Conservation (phyloP, 2,888 invertebrate species). For the Cyaniris semiargus region DNA sequence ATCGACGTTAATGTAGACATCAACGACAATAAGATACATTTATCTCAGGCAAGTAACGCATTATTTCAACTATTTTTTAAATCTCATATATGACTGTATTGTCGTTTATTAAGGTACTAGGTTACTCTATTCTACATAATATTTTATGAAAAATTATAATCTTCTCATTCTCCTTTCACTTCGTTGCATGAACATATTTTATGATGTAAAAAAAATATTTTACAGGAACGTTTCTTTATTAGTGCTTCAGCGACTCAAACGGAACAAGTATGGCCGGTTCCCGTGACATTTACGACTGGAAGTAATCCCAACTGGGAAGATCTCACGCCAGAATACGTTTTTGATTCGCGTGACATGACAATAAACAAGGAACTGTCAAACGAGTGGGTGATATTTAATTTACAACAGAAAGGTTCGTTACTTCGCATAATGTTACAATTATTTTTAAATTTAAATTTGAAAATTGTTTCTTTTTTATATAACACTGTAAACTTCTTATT, state of each 20-base stretch:
- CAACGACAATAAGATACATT: slow-evolving; percentile 51
- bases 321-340: slow-evolving; percentile 50
- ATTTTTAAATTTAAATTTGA: too few species aligned
- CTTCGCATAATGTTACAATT: neutral
- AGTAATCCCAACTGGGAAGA: slow-evolving; percentile 65
- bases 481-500: too few species aligned
- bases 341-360: slow-evolving; percentile 48
- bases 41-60: slow-evolving; percentile 57
- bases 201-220: slow-evolving; percentile 9
- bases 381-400: slow-evolving; percentile 83
- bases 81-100: too few species aligned
- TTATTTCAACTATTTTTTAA: neutral
- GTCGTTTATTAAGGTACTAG: too few species aligned
- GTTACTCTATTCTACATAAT: too few species aligned
- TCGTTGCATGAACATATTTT: neutral
- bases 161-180: neutral
- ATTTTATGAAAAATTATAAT: neutral
- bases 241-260: slow-evolving; percentile 51
- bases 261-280: slow-evolving; percentile 65
- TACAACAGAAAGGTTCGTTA: slow-evolving; percentile 78
- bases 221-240: slow-evolving; percentile 67
- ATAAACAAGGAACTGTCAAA: slow-evolving; percentile 52
- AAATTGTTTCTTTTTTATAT: too few species aligned
- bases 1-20: slow-evolving; percentile 71
- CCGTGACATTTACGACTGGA: slow-evolving; percentile 65